phyloP scores from a whole-genome alignment of 2,113 vertebrate genomes.

The Entosphenus tridentatus region DNA sequence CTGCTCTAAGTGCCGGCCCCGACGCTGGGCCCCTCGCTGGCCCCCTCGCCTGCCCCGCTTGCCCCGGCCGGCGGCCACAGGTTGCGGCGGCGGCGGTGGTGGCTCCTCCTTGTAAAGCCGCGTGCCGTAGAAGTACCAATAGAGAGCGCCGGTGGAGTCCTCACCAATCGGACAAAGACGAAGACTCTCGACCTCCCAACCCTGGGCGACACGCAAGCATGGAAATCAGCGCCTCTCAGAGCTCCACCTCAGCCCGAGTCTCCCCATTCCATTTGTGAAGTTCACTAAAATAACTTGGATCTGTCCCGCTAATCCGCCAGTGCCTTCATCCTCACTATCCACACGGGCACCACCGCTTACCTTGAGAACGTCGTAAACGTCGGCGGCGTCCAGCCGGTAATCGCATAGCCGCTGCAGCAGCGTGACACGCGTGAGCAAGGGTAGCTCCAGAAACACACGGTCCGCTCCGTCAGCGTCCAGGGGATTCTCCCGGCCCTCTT shows the following conservation, averaged over 20 bases:
- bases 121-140: conserved; percentile 96
- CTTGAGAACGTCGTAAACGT: conserved; percentile 92
- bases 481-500: conserved; percentile 86
- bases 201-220: conserved; percentile 22
- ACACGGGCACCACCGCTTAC: conserved; percentile 19
- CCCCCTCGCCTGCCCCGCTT: no score
- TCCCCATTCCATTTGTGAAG: conserved; percentile 8
- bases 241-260: not conserved
- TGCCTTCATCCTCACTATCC: no score
- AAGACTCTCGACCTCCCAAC: conserved; percentile 76
- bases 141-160: conserved; percentile 66
- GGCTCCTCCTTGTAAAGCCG: conserved; percentile 89
- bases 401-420: conserved; percentile 84
- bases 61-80: no score
- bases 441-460: conserved; percentile 45
- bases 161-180: conserved; percentile 79
- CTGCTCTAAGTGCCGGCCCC: no score
- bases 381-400: conserved; percentile 77
- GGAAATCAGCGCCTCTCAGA: no score
- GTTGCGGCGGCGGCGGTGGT: conserved; percentile 17
- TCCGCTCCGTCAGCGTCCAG: conserved; percentile 22
- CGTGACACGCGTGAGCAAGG: conserved; percentile 54
- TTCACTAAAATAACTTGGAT: no score
- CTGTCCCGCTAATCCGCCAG: no score
- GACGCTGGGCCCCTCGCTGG: no score